A percentile compares a stretch with the other conserved stretches of the same genome.
These are phyloP conservation scores for Patella pellucida DNA, from an alignment of 2,888 invertebrate genomes.

Conservation along the genomic window DNA sequence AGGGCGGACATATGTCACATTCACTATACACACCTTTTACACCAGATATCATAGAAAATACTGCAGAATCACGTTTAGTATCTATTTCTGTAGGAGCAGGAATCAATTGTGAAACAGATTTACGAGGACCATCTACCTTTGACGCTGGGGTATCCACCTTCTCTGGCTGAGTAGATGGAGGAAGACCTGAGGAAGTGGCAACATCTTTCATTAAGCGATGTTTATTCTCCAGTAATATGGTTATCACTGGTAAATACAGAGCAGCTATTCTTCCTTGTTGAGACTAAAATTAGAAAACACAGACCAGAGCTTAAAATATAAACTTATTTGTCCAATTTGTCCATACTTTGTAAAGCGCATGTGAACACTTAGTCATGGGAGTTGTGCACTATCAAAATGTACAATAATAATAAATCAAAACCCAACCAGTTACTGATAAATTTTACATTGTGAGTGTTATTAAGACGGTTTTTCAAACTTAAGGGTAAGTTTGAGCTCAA, in stretches of 20 bases:
- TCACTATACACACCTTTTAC: slow-evolving; percentile 36
- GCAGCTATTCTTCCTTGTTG: slow-evolving; percentile 86
- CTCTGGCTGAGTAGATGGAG: slow-evolving; percentile 29
- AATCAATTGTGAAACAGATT: slow-evolving; percentile 29
- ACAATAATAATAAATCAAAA: not conserved
- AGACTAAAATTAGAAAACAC: slow-evolving; percentile 71
- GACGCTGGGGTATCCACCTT: slow-evolving; percentile 41
- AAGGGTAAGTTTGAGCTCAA: too few relatives aligned
- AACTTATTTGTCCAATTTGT: too few relatives aligned
- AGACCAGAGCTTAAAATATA: not conserved
- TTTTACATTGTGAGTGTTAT: not conserved
- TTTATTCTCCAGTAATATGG: slow-evolving; percentile 88
- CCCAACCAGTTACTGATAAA: not conserved
- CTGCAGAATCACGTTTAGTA: slow-evolving; percentile 44
- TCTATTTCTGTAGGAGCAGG: slow-evolving; percentile 23
- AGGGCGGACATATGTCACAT: too few relatives aligned
- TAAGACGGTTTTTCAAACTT: not conserved
- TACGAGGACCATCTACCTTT: slow-evolving; percentile 32
- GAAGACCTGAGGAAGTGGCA: slow-evolving; percentile 21
- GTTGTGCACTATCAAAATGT: not conserved
- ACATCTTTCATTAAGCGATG: slow-evolving; percentile 76
- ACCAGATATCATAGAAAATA: slow-evolving; percentile 65
- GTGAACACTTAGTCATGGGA: too few relatives aligned
- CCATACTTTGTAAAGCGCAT: slow-evolving; percentile 1
- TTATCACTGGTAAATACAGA: slow-evolving; percentile 92